Evolutionary conservation across 30 jellyfish, hydroid and myxozoan genomes (phyloP).

Genomic region (Calvadosia cruxmelitensis): DNA sequence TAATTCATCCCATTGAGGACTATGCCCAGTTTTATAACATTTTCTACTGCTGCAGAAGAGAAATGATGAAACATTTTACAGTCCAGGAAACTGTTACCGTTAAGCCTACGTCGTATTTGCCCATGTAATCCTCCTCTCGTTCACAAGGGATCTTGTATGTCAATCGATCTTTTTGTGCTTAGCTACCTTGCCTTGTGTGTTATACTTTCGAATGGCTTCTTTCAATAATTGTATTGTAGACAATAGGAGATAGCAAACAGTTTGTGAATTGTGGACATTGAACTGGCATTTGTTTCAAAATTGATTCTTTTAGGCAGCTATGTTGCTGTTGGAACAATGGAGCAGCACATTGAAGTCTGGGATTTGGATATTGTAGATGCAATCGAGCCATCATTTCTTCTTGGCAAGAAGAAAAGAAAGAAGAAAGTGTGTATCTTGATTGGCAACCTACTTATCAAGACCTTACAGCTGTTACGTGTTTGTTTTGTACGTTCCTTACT

Average conservation of each 20-base stretch:
- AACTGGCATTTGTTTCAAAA: neutral
- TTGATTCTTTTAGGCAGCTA: constrained; percentile 33
- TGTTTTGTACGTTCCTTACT: too few species aligned
- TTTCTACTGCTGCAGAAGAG: too few species aligned
- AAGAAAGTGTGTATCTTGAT: constrained; percentile 9
- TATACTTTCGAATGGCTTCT: neutral
- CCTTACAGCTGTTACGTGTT: constrained; percentile 4
- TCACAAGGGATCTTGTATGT: too few species aligned
- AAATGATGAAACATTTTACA: too few species aligned
- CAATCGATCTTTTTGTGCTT: neutral
- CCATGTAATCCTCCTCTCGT: too few species aligned
- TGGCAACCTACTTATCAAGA: constrained; percentile 2
- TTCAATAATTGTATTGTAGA: neutral
- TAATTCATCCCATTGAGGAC: too few species aligned
- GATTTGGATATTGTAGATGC: constrained; percentile 81
- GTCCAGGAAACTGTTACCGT: too few species aligned
- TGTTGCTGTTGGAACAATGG: constrained; percentile 92
- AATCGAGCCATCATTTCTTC: constrained; percentile 54
- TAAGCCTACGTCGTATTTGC: too few species aligned
- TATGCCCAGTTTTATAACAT: too few species aligned
- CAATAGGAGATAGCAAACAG: too few species aligned
- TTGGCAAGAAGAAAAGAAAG: constrained; percentile 61
- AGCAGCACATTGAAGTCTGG: constrained; percentile 81
- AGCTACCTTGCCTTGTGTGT: neutral
- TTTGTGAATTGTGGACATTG: too few species aligned